phyloP scores from a whole-genome alignment of 2,797 vertebrate species.

The Anguilla obscura region DNA sequence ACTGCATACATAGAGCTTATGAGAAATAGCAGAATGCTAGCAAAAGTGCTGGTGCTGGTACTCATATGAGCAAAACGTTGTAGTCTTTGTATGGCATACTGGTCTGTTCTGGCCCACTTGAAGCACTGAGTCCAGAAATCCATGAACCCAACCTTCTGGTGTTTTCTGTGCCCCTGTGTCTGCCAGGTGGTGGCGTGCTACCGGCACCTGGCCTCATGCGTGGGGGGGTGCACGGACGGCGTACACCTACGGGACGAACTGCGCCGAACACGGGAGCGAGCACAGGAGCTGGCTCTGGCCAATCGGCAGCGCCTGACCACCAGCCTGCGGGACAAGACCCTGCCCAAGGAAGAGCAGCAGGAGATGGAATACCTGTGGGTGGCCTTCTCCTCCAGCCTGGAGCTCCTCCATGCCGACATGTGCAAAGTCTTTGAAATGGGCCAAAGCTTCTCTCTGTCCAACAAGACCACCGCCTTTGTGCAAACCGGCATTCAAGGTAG shows the following conservation, averaged over 20 bases:
- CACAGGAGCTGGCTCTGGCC: conserved; percentile 62
- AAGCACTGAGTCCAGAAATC: not conserved
- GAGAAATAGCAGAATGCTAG: no score
- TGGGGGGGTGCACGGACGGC: conserved; percentile 72
- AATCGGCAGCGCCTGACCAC: conserved; percentile 68
- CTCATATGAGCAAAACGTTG: no score
- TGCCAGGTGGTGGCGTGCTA: conserved; percentile 79
- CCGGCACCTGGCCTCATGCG: conserved; percentile 71
- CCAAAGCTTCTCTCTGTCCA: conserved; percentile 61
- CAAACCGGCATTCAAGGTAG: conserved; percentile 78
- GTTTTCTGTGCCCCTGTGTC: conserved; percentile 21
- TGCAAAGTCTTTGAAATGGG: conserved; percentile 75
- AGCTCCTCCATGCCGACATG: conserved; percentile 78
- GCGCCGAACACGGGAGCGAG: conserved; percentile 70
- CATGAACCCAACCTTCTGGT: not conserved
- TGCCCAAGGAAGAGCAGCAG: conserved; percentile 65
- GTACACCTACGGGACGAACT: conserved; percentile 71
- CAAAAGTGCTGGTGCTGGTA: no score
- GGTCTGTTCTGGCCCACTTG: no score
- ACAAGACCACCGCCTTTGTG: conserved; percentile 60
- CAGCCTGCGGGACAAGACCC: conserved; percentile 69
- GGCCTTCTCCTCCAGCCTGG: conserved; percentile 76
- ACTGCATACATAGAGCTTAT: no score
- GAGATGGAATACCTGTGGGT: conserved; percentile 79
- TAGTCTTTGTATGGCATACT: no score